Evolutionary conservation across 1,140 invertebrate genomes (phyloP), one percentile per base, ranked within the genome.

Genomic region (Trialeurodes vaporariorum): DNA sequence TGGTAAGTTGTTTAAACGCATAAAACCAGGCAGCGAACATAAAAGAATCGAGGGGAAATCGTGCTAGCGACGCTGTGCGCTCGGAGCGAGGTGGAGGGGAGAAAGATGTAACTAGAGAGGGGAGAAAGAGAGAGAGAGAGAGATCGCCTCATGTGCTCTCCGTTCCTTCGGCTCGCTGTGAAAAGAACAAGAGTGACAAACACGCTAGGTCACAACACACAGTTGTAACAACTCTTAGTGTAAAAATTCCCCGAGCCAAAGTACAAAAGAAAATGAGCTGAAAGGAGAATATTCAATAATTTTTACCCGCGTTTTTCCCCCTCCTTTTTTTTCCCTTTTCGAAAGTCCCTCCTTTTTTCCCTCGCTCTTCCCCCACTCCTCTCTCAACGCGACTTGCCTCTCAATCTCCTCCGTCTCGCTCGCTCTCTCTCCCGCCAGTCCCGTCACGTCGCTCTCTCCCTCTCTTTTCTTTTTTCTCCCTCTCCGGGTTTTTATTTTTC

Each of bases 1-100:
- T 17, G 34, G 34, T 49, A 49, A 49, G 34, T 49, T 49, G 34
- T 49, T 49, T 5, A 17, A 49, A 49, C 34, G 34, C 34, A 49
- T 49, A 17, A 49, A 49, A 49, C 34, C 5, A 49, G 34, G 34
- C 34, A 49, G 34, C 34, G 34, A 49, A 49, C 34, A 49, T 49
- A 49, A 49, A 49, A 49, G 34, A 49, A 49, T 49, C 34, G 34
- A 49, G 34, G 34, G 34, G 34, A 49, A 49, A n/a, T n/a, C n/a
- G n/a, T n/a, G n/a, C n/a, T n/a, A n/a, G n/a, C n/a, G n/a, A n/a
- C n/a, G n/a, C n/a, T n/a, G n/a, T n/a, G n/a, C n/a, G 34, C 34
- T 5, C 5, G 34, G 65, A 61, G 67, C 68, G 62, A 60, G 63
- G 66, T 65, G 68, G 74, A 68, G 70, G 73, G 34, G 26, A 61